Conservation (phyloP, 2,113 vertebrate genomes). For the Taxidea taxus region DNA sequence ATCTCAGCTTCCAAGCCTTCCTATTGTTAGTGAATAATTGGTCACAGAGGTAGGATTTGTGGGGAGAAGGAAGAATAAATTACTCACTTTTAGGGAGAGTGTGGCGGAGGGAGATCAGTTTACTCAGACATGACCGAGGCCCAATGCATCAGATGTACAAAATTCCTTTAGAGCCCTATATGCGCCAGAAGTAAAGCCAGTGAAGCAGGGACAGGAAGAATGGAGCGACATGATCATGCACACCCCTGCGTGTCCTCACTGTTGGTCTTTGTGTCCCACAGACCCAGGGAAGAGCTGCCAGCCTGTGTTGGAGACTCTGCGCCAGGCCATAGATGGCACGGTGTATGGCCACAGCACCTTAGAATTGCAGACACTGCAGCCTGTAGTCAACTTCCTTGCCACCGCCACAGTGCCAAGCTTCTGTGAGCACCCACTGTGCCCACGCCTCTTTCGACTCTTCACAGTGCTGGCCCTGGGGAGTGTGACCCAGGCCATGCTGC, state of each 20-base stretch:
- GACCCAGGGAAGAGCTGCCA: conserved; percentile 80
- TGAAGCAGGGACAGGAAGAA: background rate
- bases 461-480: conserved; percentile 83
- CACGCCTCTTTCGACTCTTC: conserved; percentile 87
- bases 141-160: background rate
- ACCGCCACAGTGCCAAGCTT: conserved; percentile 73
- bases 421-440: conserved; percentile 73
- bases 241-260: background rate
- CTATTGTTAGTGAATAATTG: background rate
- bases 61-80: background rate
- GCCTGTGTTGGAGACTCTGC: conserved; percentile 85
- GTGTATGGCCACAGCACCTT: conserved; percentile 70
- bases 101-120: background rate
- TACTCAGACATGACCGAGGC: background rate
- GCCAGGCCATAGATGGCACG: conserved; percentile 85
- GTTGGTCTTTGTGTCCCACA: conserved; percentile 55
- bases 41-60: background rate
- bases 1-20: background rate
- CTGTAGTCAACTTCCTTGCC: conserved; percentile 82
- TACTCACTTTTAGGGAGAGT: background rate
- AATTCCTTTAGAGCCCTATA: background rate
- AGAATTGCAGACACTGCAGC: conserved; percentile 76
- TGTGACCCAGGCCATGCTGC: conserved; percentile 76
- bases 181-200: background rate
- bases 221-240: background rate